A percentile compares a stretch with the other conserved stretches of the same genome.
Evolutionary conservation across 2,113 vertebrate species (phyloP).

Genomic region (Ibidorhyncha struthersii): DNA sequence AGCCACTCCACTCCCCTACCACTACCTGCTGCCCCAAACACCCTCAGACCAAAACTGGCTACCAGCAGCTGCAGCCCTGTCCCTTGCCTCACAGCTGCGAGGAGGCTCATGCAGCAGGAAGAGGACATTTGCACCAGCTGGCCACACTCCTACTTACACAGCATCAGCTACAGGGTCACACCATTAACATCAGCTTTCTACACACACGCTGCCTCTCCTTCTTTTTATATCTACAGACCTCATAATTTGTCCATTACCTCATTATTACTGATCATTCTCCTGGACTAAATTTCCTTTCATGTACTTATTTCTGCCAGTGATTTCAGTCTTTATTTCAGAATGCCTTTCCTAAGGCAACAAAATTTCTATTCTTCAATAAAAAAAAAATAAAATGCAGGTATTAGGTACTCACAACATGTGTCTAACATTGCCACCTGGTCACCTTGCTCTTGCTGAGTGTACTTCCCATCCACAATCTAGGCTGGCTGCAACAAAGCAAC

Average conservation of each 20-base stretch:
- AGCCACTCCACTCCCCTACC: too few species aligned
- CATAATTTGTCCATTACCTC: background rate
- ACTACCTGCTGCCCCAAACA: rapidly evolving
- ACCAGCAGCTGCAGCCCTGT: background rate
- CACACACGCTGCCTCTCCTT: background rate
- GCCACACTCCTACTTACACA: rapidly evolving
- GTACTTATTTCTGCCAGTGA: background rate
- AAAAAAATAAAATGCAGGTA: background rate
- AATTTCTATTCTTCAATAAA: background rate
- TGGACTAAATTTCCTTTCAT: background rate
- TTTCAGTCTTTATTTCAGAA: background rate
- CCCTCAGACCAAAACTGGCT: background rate
- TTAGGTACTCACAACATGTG: background rate
- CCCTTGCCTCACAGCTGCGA: background rate
- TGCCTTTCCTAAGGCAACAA: background rate
- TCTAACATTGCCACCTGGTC: background rate
- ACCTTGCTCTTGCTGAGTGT: background rate
- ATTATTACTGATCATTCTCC: background rate
- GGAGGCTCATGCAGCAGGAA: background rate
- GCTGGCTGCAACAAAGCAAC: background rate
- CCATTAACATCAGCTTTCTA: background rate
- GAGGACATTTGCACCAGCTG: background rate
- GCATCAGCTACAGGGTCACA: background rate
- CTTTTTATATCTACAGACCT: background rate
- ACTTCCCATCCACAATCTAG: background rate